Base-by-base conservation (phyloP, 2,888 invertebrate genomes). In the Tenthredo livida region DNA sequence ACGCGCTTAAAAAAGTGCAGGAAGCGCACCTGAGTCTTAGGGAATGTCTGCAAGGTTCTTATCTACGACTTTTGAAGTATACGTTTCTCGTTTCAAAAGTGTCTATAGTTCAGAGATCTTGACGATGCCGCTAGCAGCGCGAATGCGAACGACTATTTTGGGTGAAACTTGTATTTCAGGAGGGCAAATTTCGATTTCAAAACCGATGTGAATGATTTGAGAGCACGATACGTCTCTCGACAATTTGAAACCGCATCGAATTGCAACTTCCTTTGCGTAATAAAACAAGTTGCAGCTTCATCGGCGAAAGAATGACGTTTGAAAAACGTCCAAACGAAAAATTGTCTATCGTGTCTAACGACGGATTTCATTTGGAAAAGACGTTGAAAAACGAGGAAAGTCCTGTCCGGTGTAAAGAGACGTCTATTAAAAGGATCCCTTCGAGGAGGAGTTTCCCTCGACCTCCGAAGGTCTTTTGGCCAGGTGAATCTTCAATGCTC, bases 401-500 rank as follows among this genome's bases (percentile, higher is more conserved):
- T 47, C 43, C 9, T 40, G 43, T 43, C 15, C 67, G 47, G 47
- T 21, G 47, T 37, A 37, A 37, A 80, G 33, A 50, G 47, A 25
- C 47, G 21, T 5, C 67, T 40, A 83, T 83, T 83, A 83, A 83
- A 83, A 67, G 47, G 67, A 70, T 83, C 83, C 70, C 43, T 70
- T 83, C 43, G 29, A 83, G 47, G 29, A 50, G 70, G 67, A 83
- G 67, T 83, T 67, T 67, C 47, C 83, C 67, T 50, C 33, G 50
- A 83, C 29, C 83, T 65, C 47, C 47, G 67, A 83, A 83, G 67
- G 83, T 83, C 67, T 21, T 40, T 47, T 50, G 65, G 80, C 85
- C 85, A 85, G 85, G 85, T 85, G 85, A 82, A 80, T 80, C 21
- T 29, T 61, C 82, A 82, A 80, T 80, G 50, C 43, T 61, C 70